These are phyloP conservation scores for Elachura formosa DNA, from an alignment of 2,113 vertebrate species.

Conservation along the genomic window DNA sequence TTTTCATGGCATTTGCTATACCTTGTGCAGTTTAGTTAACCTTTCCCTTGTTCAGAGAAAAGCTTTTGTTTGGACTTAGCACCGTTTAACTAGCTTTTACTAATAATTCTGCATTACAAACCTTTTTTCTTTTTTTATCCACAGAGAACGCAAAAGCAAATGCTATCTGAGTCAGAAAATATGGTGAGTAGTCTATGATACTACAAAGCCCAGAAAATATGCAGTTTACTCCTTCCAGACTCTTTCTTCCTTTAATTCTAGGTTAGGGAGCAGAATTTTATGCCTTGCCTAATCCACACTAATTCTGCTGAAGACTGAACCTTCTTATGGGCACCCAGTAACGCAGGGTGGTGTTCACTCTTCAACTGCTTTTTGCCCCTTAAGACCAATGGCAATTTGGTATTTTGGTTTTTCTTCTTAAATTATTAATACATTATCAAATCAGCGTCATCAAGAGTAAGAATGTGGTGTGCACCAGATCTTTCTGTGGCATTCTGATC, in stretches of 20 bases:
- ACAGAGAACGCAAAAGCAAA: not conserved
- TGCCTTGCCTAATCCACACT: not conserved
- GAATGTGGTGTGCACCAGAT: not conserved
- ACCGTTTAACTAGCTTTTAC: not conserved
- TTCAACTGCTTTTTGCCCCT: not conserved
- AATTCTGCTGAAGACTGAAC: not conserved
- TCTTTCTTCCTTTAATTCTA: not conserved
- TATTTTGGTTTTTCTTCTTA: not conserved
- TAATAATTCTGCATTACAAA: not conserved
- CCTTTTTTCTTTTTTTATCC: not conserved
- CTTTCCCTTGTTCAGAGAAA: not conserved
- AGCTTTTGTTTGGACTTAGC: not conserved
- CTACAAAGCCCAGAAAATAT: not conserved
- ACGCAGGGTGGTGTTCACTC: not conserved
- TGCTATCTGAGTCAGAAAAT: not conserved
- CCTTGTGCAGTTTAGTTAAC: conserved; percentile 22
- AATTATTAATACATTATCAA: not conserved
- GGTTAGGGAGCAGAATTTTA: not conserved
- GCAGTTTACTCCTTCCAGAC: not conserved
- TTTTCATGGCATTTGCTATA: conserved; percentile 14
- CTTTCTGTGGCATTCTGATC: not conserved
- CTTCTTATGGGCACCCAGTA: not conserved
- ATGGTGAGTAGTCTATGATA: not conserved
- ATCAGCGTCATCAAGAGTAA: not conserved
- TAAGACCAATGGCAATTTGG: not conserved